Evolutionary conservation across 2,113 vertebrate genomes (phyloP).

Genomic region (Ophiodon elongatus): DNA sequence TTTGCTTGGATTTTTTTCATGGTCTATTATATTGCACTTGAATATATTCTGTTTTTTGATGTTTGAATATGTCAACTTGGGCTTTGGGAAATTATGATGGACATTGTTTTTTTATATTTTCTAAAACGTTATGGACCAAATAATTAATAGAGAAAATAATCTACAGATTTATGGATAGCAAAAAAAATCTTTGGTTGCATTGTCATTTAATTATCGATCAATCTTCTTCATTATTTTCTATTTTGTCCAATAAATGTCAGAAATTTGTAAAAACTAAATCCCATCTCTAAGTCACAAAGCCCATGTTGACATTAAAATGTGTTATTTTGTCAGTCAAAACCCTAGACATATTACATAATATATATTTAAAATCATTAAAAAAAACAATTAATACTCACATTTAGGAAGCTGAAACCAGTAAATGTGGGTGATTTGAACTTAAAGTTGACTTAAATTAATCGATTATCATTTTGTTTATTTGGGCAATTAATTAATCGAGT

Average conservation of each 20-base stretch:
- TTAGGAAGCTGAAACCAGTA: not conserved
- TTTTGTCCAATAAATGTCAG: not conserved
- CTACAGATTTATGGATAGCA: not conserved
- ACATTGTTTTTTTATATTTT: not conserved
- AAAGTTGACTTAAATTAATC: not conserved
- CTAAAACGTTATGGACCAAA: not conserved
- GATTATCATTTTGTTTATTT: not conserved
- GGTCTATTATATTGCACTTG: not conserved
- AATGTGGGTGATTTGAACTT: not conserved
- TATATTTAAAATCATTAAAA: not conserved
- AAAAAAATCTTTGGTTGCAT: not conserved
- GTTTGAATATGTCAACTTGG: not conserved
- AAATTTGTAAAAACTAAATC: not conserved
- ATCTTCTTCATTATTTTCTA: not conserved
- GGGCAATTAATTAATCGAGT: not conserved
- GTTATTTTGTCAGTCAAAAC: not conserved
- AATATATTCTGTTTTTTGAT: not conserved
- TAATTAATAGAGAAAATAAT: not conserved
- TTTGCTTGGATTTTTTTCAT: not conserved
- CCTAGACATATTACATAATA: not conserved
- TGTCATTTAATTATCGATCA: not conserved
- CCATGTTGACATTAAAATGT: not conserved
- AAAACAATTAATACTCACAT: not conserved
- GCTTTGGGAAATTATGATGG: not conserved
- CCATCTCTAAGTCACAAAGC: not conserved